phyloP scores from a whole-genome alignment of 1,140 invertebrate species.

The Drosophila nasuta region DNA sequence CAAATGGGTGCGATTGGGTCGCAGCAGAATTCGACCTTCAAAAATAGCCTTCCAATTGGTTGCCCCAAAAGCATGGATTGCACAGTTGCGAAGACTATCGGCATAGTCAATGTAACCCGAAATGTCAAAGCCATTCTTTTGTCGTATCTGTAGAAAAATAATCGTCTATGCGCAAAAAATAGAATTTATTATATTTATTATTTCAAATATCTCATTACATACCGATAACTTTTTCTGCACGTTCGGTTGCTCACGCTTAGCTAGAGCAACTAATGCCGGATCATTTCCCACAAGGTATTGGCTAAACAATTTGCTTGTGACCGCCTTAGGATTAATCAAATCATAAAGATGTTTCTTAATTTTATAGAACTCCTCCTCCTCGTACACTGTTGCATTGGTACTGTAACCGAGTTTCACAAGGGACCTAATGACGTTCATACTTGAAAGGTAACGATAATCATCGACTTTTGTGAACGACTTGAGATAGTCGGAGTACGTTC shows the following conservation, averaged over 20 bases:
- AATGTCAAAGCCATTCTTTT: constrained; percentile 14
- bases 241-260: constrained; percentile 43
- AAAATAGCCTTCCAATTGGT: constrained; percentile 24
- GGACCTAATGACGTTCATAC: constrained; percentile 6
- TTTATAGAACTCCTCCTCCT: constrained; percentile 46
- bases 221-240: constrained; percentile 59
- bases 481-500: constrained; percentile 52
- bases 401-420: constrained; percentile 57
- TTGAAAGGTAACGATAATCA: constrained; percentile 48
- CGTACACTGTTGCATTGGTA: constrained; percentile 30
- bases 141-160: constrained; percentile 19
- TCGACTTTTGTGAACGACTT: constrained; percentile 44
- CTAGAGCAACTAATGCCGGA: constrained; percentile 37
- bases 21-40: constrained; percentile 7
- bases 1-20: constrained; percentile 15
- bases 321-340: constrained; percentile 40
- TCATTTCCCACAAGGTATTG: constrained; percentile 43
- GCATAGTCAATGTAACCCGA: constrained; percentile 29
- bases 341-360: constrained; percentile 11
- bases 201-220: neutral
- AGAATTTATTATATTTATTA: neutral
- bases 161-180: constrained; percentile 14
- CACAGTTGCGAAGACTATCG: constrained; percentile 3
- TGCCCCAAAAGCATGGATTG: neutral
- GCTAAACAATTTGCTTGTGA: constrained; percentile 17